Base-by-base conservation (phyloP, 2,888 invertebrate genomes). In the Chamaedrilus cognettii region DNA sequence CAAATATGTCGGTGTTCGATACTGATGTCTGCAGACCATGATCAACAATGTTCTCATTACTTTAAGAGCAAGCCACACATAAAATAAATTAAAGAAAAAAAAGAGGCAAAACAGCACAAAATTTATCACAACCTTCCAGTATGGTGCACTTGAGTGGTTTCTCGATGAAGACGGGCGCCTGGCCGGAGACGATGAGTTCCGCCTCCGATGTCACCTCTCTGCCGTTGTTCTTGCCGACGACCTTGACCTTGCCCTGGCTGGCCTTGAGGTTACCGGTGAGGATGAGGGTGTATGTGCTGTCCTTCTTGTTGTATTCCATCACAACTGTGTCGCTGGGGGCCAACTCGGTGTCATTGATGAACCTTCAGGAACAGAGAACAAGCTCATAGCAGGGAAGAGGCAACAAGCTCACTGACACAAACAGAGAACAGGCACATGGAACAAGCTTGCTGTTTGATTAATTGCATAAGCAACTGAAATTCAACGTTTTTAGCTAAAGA, bases 201-300 rank as follows among this genome's bases (percentile, higher is more conserved):
- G 82, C 87, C 76, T 88, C 68, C 50, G 79, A 88, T 32, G 87
- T 86, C 5, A 88, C 88, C 81, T 91, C 89, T 59, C 91, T 91
- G 65, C 88, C 89, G 66, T 87, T 83, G 85, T 91, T 92, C 74
- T 86, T 88, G n/a, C 90, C 90, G 70, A 87, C 87, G 74, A 90
- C 87, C 69, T 87, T 86, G 83, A 91, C 90, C 75, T 87, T 87
- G 72, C 92, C 91, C 77, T 89, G 89, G 86, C 91, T 89, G 83
- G 89, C 89, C 51, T 90, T 89, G 79, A 88, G 89, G 68, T 90
- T 90, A 83, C 91, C 90, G 71, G 87, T 85, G 76, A 92, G 88
- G 74, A 88, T 86, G 77, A 92, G 85, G 74, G 88, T 88, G 72
- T 78, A 78, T 70, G 88, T 88, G 78, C 87, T 77, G 57, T 88